Conservation (phyloP, 2,113 vertebrate species). For the Geothlypis trichas region DNA sequence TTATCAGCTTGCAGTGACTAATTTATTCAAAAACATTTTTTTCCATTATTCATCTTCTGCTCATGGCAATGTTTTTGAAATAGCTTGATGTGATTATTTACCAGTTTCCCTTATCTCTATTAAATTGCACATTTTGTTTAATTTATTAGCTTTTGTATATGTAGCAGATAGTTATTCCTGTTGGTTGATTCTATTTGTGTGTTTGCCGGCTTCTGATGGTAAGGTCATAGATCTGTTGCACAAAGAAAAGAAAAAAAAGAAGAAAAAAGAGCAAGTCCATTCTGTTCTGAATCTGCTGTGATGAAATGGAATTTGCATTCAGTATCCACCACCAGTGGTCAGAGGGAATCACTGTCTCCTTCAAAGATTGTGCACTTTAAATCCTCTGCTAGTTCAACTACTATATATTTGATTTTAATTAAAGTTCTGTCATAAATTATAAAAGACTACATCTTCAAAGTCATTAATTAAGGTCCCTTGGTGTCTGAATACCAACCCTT, state of each 20-base stretch:
- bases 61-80: neutral
- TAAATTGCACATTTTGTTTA: neutral
- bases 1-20: neutral
- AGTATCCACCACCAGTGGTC: neutral
- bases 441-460: slow-evolving; percentile 63
- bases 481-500: slow-evolving; percentile 27
- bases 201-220: neutral
- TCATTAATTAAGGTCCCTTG: slow-evolving; percentile 57
- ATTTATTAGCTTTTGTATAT: neutral
- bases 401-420: slow-evolving; percentile 66
- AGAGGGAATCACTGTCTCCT: slow-evolving; percentile 48
- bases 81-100: neutral
- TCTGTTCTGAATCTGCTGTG: neutral
- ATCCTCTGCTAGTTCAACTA: slow-evolving; percentile 57
- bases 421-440: slow-evolving; percentile 69
- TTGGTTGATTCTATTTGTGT: neutral
- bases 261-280: neutral
- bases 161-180: neutral
- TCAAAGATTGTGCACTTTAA: slow-evolving; percentile 46
- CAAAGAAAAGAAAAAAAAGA: no score
- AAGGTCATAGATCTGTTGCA: neutral
- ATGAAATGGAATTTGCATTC: slow-evolving; percentile 52
- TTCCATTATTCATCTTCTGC: neutral
- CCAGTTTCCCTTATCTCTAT: neutral
- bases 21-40: neutral